Evolutionary conservation across 2,113 vertebrate genomes (phyloP), one percentile per base, ranked within the genome.

Genomic region (Oreamnos americanus): DNA sequence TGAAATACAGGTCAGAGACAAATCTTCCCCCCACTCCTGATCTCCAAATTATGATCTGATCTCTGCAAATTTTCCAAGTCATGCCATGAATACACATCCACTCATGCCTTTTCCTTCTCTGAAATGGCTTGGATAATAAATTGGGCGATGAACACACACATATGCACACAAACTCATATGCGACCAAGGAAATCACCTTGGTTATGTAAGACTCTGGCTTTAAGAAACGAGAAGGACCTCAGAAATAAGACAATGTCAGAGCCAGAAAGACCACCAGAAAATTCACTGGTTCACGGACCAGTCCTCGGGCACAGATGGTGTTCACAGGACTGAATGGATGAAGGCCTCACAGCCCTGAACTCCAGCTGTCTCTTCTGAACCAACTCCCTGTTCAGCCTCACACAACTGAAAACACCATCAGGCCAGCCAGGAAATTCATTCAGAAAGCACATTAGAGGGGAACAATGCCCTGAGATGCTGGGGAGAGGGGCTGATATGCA

Each of bases 251-350:
- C 51, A 71, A 43, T n/a, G 28, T 74, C 67, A 60, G 58, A 78
- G 85, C 33, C 92, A 90, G 74, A 96, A 90, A 51, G 43, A 91
- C 76, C 45, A 76, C 21, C n/a, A 55, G 91, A 47, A 96, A 98
- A 90, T 43, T 67, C 33, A 15, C 33, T 47, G 47, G 45, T 25
- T 79, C 19, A 13, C 2, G 5, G 88, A 90, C 45, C 89, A 58
- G 85, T 33, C 95, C 82, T 25, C 55, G 33, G 51, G 47, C 60
- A 21, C 0, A 0, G 57, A 57, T 3, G 4, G 49, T 55, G n/a
- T 33, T 88, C 92, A 82, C 83, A 45, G 67, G 43, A 76, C 67
- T 9, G 26, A 47, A 12, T 39, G 60, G 10, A 58, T 51, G 39
- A 43, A 81, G 89, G 67, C 62, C 55, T 57, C 74, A 85, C 58